Evolutionary conservation across 2,888 invertebrate genomes (phyloP).

Genomic region (Xanthia togata): DNA sequence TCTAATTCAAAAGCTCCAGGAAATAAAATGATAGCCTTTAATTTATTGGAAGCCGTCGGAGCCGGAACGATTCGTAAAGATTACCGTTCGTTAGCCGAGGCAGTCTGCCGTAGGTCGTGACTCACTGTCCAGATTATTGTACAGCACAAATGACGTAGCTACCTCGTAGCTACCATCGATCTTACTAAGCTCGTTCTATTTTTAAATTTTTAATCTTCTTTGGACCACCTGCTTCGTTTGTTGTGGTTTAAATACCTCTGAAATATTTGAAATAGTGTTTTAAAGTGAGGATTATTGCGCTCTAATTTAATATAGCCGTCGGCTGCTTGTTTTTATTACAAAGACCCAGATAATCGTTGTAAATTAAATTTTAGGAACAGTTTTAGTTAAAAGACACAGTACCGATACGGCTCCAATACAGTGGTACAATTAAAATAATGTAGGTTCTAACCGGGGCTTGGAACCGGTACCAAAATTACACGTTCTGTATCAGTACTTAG

Average conservation of each 20-base stretch:
- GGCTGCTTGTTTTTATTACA: background rate
- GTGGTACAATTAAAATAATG: background rate
- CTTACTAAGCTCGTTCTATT: slow-evolving; percentile 35
- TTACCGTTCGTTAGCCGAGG: slow-evolving; percentile 59
- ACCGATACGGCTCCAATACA: background rate
- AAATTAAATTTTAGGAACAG: background rate
- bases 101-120: slow-evolving; percentile 38
- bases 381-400: background rate
- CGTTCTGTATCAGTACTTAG: no score
- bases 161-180: slow-evolving; percentile 36
- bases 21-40: slow-evolving; percentile 38
- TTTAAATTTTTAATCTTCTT: slow-evolving; percentile 25
- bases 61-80: slow-evolving; percentile 57
- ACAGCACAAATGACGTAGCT: slow-evolving; percentile 42
- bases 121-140: slow-evolving; percentile 60
- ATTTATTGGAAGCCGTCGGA: slow-evolving; percentile 32
- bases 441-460: background rate
- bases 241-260: background rate
- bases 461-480: no score
- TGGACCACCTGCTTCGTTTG: slow-evolving; percentile 15
- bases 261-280: slow-evolving; percentile 5
- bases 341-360: slow-evolving; percentile 1
- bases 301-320: background rate
- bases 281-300: background rate
- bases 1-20: slow-evolving; percentile 8